Percentiles rank a stretch among this genome's conserved stretches.
Evolutionary conservation across 2,888 invertebrate genomes (phyloP).

Genomic region (Amiota communis): DNA sequence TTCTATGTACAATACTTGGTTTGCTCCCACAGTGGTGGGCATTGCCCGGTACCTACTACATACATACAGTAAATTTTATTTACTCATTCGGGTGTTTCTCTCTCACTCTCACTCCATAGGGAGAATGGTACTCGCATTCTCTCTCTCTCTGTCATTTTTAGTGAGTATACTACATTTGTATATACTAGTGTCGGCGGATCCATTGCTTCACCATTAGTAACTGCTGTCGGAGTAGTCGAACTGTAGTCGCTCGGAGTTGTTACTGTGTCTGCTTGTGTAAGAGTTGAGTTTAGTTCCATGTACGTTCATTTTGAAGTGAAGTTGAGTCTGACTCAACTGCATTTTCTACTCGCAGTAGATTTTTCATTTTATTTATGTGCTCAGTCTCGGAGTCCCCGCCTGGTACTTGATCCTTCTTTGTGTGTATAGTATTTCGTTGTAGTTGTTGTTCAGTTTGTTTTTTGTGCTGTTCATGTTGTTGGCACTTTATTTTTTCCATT

Average conservation of each 20-base stretch:
- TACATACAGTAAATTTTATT: neutral
- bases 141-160: neutral
- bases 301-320: no score
- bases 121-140: no score
- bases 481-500: slow-evolving; percentile 5
- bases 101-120: neutral
- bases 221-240: neutral
- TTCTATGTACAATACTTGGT: slow-evolving; percentile 27
- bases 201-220: slow-evolving; percentile 6
- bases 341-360: slow-evolving; percentile 63
- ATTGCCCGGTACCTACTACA: neutral
- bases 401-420: slow-evolving; percentile 4
- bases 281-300: slow-evolving; percentile 28
- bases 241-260: slow-evolving; percentile 9
- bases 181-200: neutral
- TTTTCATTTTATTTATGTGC: slow-evolving; percentile 68
- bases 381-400: slow-evolving; percentile 30
- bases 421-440: neutral
- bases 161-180: neutral
- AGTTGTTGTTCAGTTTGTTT: slow-evolving; percentile 19
- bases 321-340: slow-evolving; percentile 46
- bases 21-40: neutral
- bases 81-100: neutral
- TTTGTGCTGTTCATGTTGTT: slow-evolving; percentile 35
- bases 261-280: slow-evolving; percentile 41